Conservation (phyloP, 2,888 invertebrate species). For the Neoascia interrupta region DNA sequence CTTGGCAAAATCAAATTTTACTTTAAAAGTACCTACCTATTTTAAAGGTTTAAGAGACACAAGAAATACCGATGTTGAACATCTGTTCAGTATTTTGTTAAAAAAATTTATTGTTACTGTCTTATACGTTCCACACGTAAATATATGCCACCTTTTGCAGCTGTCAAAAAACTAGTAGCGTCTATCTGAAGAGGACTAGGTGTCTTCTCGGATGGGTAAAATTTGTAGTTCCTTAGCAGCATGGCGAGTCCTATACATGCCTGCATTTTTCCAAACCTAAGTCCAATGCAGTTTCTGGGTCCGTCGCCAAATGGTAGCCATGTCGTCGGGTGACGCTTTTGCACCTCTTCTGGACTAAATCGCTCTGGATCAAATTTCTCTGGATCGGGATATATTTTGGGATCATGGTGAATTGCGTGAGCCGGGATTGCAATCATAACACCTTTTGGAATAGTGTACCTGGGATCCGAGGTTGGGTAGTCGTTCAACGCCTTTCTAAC, state of each 20-base stretch:
- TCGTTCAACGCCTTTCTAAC: slow-evolving; percentile 80
- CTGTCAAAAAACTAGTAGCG: slow-evolving; percentile 59
- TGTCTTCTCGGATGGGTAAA: slow-evolving; percentile 70
- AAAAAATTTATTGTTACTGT: too few relatives aligned
- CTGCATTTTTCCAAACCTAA: slow-evolving; percentile 69
- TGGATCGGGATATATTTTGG: slow-evolving; percentile 80
- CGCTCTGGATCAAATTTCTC: slow-evolving; percentile 83
- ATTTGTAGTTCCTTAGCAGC: slow-evolving; percentile 62
- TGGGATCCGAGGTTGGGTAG: slow-evolving; percentile 79
- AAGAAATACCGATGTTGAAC: too few relatives aligned
- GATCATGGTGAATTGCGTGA: slow-evolving; percentile 82
- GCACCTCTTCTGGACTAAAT: slow-evolving; percentile 81
- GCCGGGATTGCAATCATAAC: slow-evolving; percentile 70
- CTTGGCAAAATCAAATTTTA: too few relatives aligned
- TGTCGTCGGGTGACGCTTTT: slow-evolving; percentile 78
- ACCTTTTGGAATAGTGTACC: slow-evolving; percentile 80
- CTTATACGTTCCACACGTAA: slow-evolving; percentile 73
- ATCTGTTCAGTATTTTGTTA: too few relatives aligned
- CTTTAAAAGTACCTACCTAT: too few relatives aligned
- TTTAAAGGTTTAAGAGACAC: too few relatives aligned
- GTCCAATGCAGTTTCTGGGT: slow-evolving; percentile 77
- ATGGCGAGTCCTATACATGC: background rate
- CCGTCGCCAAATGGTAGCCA: slow-evolving; percentile 77
- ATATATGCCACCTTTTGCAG: slow-evolving; percentile 73
- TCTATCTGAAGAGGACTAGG: slow-evolving; percentile 73